phyloP scores from a whole-genome alignment of 2,113 vertebrate species.

The Cyphomyrus plagiostoma region DNA sequence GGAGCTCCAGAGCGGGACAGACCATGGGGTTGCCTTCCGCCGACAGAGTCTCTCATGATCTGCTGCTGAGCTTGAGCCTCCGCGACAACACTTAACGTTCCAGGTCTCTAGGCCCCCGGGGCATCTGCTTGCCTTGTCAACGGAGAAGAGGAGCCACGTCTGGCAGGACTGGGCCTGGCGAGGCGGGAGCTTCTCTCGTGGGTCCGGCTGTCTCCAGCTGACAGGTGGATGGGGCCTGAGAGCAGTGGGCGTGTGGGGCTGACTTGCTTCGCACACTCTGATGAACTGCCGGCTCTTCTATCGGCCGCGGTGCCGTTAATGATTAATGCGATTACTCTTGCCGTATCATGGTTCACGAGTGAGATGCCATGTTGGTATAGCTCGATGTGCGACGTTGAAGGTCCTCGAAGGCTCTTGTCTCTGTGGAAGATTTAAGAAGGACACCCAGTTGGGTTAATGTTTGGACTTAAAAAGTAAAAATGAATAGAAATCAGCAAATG shows the following conservation, averaged over 20 bases:
- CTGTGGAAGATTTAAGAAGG: not conserved
- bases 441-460: not conserved
- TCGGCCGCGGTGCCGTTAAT: not conserved
- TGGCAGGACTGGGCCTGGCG: conserved; percentile 27
- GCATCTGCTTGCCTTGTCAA: conserved; percentile 38
- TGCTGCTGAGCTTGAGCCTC: conserved; percentile 35
- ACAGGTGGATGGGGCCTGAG: conserved; percentile 3
- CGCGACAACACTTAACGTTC: conserved; percentile 48
- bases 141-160: conserved; percentile 35
- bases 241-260: not conserved
- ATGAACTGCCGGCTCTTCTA: not conserved
- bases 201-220: not conserved
- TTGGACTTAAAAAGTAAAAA: not conserved
- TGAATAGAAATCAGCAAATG: not conserved
- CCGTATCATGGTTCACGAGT: not conserved
- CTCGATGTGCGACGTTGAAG: not conserved
- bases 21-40: conserved; percentile 21
- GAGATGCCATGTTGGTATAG: not conserved
- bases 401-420: not conserved
- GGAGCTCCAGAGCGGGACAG: conserved; percentile 1
- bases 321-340: not conserved
- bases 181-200: conserved; percentile 14
- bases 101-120: conserved; percentile 50
- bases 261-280: not conserved
- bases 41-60: conserved; percentile 54